These are phyloP conservation scores for Euwallacea fornicatus DNA, from an alignment of 1,140 invertebrate genomes.

Conservation along the genomic window DNA sequence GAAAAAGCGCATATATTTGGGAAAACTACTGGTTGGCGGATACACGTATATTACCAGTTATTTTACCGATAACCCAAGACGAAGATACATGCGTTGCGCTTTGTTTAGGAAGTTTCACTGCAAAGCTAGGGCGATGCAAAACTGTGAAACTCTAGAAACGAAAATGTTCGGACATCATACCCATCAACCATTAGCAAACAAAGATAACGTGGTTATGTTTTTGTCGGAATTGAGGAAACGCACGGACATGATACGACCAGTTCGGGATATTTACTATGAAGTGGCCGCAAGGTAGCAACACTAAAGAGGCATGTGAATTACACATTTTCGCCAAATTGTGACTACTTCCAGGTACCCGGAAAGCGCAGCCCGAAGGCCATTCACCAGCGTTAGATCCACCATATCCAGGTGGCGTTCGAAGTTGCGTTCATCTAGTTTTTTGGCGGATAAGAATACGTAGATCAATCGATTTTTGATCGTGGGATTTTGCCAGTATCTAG, in stretches of 20 bases:
- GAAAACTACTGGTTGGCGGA: constrained; percentile 15
- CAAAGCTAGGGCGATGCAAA: constrained; percentile 25
- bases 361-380: constrained; percentile 11
- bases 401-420: constrained; percentile 25
- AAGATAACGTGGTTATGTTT: constrained; percentile 19
- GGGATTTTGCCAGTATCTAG: too few species aligned
- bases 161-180: constrained; percentile 10
- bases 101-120: constrained; percentile 11
- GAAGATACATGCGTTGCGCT: constrained; percentile 30
- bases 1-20: constrained; percentile 14
- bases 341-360: constrained; percentile 20
- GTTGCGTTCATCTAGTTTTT: too few species aligned
- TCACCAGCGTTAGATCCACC: constrained; percentile 21
- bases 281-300: constrained; percentile 19
- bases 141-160: constrained; percentile 9
- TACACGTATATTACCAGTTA: constrained; percentile 29
- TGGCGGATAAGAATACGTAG: too few species aligned
- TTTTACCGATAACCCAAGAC: constrained; percentile 16
- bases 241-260: constrained; percentile 8
- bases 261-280: constrained; percentile 25
- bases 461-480: too few species aligned
- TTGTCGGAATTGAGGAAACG: constrained; percentile 8
- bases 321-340: background rate
- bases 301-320: background rate
- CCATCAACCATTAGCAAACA: background rate